Conservation (phyloP, 2,113 vertebrate genomes). For the Mormyrus lacerda region DNA sequence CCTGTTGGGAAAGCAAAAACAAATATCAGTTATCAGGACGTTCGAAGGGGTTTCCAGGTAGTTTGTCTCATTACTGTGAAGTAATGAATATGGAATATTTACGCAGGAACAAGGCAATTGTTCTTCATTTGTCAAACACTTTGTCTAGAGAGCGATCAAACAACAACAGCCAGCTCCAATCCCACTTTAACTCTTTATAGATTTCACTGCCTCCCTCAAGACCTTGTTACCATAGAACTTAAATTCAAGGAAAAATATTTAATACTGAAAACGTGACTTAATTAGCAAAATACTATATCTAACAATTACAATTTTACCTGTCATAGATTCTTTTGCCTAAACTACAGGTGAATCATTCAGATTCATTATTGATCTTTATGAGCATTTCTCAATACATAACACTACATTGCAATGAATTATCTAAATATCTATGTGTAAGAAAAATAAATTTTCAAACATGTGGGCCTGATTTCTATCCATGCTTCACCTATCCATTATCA, state of each 20-base stretch:
- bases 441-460: not conserved
- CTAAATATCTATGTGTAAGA: not conserved
- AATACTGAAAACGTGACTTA: not conserved
- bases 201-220: not conserved
- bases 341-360: not conserved
- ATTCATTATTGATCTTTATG: not conserved
- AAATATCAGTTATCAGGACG: conserved; percentile 10
- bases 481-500: not conserved
- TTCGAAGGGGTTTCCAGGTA: not conserved
- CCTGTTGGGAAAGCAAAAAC: conserved; percentile 23
- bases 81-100: not conserved
- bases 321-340: not conserved
- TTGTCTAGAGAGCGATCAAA: not conserved
- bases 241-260: not conserved
- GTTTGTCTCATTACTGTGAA: conserved; percentile 8
- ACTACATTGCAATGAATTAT: not conserved
- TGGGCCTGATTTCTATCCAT: not conserved
- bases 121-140: not conserved
- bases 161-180: not conserved
- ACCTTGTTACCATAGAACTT: not conserved
- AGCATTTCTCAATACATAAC: not conserved
- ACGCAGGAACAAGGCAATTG: not conserved
- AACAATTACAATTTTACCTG: not conserved
- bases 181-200: not conserved
- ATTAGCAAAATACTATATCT: not conserved